phyloP scores from a whole-genome alignment of 2,888 invertebrate species.

The Sinopyrophorus schimmeli region DNA sequence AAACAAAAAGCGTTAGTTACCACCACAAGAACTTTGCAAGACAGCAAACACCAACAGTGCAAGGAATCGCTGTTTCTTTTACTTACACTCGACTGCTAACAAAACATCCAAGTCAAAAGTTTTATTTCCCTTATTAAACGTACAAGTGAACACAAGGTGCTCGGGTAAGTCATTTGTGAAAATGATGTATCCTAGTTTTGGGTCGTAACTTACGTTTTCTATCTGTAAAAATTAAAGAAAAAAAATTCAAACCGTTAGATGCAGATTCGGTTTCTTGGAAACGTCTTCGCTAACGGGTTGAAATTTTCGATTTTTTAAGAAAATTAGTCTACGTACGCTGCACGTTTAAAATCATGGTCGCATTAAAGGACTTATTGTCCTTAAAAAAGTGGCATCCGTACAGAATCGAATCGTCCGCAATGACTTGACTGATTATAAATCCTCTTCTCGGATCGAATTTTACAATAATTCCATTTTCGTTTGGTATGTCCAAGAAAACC shows the following conservation, averaged over 20 bases:
- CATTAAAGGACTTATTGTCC: neutral
- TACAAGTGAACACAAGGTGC: slow-evolving; percentile 43
- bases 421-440: slow-evolving; percentile 36
- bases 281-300: neutral
- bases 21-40: slow-evolving; percentile 30
- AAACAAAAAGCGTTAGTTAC: slow-evolving; percentile 27
- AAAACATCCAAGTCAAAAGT: slow-evolving; percentile 27
- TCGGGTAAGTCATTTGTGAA: slow-evolving; percentile 46
- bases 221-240: slow-evolving; percentile 46
- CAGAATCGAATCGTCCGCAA: slow-evolving; percentile 4
- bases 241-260: slow-evolving; percentile 15
- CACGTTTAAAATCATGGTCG: slow-evolving; percentile 14
- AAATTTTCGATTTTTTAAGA: neutral
- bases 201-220: slow-evolving; percentile 50
- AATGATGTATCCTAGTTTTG: slow-evolving; percentile 56
- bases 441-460: slow-evolving; percentile 36
- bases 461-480: slow-evolving; percentile 31
- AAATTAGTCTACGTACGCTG: slow-evolving; percentile 26
- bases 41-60: slow-evolving; percentile 2
- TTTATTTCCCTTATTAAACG: slow-evolving; percentile 38
- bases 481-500: slow-evolving; percentile 28
- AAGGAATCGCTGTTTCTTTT: slow-evolving; percentile 22
- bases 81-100: slow-evolving; percentile 39
- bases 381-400: slow-evolving; percentile 17
- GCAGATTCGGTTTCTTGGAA: neutral